Evolutionary conservation across 92 coral and sea anemone species (phyloP).

Genomic region (Galaxea fascicularis): DNA sequence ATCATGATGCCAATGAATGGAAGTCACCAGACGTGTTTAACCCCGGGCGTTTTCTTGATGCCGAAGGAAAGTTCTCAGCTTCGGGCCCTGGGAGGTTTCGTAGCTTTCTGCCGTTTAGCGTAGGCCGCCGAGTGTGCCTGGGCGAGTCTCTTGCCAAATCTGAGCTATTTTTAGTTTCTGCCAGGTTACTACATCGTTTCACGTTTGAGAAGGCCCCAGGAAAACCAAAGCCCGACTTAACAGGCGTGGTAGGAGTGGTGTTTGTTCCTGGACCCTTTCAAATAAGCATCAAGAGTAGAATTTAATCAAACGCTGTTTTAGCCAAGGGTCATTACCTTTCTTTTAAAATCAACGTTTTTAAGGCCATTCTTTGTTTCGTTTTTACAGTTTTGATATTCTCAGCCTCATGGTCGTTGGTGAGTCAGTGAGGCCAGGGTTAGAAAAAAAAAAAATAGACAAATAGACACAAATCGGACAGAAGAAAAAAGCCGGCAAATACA

Average conservation of each 20-base stretch:
- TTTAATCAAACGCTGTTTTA: too few species aligned
- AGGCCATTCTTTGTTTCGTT: too few species aligned
- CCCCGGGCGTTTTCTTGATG: conserved; percentile 73
- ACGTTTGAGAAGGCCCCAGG: conserved; percentile 65
- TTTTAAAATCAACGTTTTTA: too few species aligned
- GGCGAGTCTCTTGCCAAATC: conserved; percentile 88
- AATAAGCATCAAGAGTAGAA: conserved; percentile 46
- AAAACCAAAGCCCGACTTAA: conserved; percentile 76
- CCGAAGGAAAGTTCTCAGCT: conserved; percentile 43
- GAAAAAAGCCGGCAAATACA: too few species aligned
- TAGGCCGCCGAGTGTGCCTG: conserved; percentile 87
- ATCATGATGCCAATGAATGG: conserved; percentile 76
- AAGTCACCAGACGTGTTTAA: conserved; percentile 69
- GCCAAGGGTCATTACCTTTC: too few species aligned
- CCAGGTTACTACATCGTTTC: conserved; percentile 84
- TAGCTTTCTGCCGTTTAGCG: conserved; percentile 87
- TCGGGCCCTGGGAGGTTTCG: conserved; percentile 24
- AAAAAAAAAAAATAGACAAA: too few species aligned
- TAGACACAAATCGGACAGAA: too few species aligned
- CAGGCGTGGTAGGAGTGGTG: conserved; percentile 82
- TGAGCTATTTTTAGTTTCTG: conserved; percentile 78
- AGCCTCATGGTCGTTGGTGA: too few species aligned
- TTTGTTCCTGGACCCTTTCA: conserved; percentile 81
- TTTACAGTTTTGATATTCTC: too few species aligned
- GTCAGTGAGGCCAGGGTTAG: too few species aligned